Percentiles rank a stretch among this genome's conserved stretches.
These are phyloP conservation scores for Scytalopus superciliaris DNA, from an alignment of 2,113 vertebrate genomes.

Conservation along the genomic window DNA sequence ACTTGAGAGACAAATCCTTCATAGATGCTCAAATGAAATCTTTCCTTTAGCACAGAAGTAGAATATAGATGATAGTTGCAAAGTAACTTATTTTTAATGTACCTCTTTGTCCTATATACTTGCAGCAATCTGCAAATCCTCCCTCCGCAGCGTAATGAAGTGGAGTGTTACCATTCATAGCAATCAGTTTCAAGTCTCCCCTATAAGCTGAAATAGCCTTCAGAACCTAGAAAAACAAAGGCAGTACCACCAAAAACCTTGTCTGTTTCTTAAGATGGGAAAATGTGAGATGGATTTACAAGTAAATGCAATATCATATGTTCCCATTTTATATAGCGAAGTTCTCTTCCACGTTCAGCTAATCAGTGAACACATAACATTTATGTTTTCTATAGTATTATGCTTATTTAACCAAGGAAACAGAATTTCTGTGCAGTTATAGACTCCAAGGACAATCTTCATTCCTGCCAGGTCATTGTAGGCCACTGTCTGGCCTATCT, in stretches of 20 bases:
- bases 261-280: neutral
- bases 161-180: conserved; percentile 81
- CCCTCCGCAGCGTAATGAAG: conserved; percentile 87
- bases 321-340: neutral
- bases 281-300: neutral
- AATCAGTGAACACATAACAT: neutral
- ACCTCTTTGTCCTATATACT: conserved; percentile 95
- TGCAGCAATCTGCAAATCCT: conserved; percentile 87
- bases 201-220: conserved; percentile 80
- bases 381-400: neutral
- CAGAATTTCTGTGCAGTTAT: neutral
- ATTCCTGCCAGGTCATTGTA: neutral
- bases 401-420: neutral
- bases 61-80: neutral
- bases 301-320: neutral
- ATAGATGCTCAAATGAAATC: neutral
- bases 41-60: neutral
- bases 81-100: conserved; percentile 12
- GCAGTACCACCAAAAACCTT: neutral
- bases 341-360: neutral
- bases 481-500: neutral
- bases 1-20: neutral
- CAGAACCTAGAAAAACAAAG: conserved; percentile 71
- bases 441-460: neutral
- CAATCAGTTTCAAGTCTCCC: conserved; percentile 82